phyloP scores from a whole-genome alignment of 2,888 invertebrate genomes.

The Metallyticus violacea region DNA sequence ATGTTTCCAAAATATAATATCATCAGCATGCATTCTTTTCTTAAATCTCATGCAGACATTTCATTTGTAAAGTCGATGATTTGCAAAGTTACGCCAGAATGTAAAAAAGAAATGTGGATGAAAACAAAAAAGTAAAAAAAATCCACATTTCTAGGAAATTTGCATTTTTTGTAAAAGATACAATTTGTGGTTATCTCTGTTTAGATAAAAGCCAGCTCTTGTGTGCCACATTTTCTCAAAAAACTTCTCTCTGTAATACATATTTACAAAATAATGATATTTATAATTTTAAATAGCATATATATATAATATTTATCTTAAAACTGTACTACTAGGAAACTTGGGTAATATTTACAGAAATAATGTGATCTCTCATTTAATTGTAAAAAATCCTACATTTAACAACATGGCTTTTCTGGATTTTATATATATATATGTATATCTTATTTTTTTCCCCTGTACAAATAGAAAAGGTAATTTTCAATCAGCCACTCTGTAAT shows the following conservation, averaged over 20 bases:
- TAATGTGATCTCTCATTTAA: constrained; percentile 11
- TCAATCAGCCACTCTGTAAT: not conserved
- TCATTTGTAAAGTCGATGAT: not conserved
- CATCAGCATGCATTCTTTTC: not conserved
- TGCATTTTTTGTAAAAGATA: not conserved
- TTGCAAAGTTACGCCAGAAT: not conserved
- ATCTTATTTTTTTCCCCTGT: not conserved
- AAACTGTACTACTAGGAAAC: constrained; percentile 19
- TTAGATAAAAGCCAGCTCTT: not conserved
- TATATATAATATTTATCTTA: constrained; percentile 15
- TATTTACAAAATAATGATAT: constrained; percentile 24
- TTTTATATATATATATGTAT: not conserved
- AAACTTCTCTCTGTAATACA: constrained; percentile 20
- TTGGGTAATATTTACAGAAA: constrained; percentile 16
- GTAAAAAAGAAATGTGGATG: not conserved
- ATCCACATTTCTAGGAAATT: not conserved
- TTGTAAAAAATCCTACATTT: constrained; percentile 13
- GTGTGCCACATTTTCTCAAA: constrained; percentile 9
- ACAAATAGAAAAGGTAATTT: constrained; percentile 10
- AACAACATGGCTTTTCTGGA: constrained; percentile 4
- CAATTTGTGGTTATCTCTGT: not conserved
- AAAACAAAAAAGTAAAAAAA: not conserved
- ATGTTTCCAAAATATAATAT: not conserved
- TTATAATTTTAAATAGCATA: constrained; percentile 19
- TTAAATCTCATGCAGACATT: not conserved